Evolutionary conservation across 2,113 vertebrate species (phyloP).

Genomic region (Lamprotornis superbus): DNA sequence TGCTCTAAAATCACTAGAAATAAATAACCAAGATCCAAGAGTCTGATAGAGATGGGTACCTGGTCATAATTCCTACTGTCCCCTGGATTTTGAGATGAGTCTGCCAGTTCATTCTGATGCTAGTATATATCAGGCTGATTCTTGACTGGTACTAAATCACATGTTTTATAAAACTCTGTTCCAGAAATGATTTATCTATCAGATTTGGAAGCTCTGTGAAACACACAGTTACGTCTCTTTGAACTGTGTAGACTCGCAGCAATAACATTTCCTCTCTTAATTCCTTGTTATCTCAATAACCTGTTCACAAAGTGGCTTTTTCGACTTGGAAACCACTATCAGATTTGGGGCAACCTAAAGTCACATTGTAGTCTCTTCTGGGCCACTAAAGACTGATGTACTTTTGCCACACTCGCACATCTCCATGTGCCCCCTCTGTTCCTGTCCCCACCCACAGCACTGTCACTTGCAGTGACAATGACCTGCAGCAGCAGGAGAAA

Average conservation of each 20-base stretch:
- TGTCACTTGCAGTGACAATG: fast-evolving
- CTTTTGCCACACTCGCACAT: fast-evolving
- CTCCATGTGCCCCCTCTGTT: neutral
- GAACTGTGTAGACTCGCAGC: neutral
- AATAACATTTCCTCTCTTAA: neutral
- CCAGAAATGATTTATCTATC: neutral
- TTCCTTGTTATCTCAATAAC: neutral
- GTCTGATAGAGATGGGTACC: neutral
- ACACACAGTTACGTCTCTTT: neutral
- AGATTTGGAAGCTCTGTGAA: neutral
- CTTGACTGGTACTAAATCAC: neutral
- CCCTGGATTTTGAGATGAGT: neutral
- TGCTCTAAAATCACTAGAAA: neutral
- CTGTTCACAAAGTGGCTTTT: neutral
- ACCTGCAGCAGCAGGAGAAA: neutral
- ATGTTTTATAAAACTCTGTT: neutral
- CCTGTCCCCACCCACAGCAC: neutral
- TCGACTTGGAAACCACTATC: neutral
- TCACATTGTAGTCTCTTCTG: neutral
- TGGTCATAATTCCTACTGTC: neutral
- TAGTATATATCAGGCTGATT: neutral
- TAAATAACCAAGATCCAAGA: neutral
- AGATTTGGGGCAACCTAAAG: neutral
- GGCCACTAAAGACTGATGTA: neutral
- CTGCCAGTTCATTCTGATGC: neutral